Evolutionary conservation across 1,140 invertebrate species (phyloP), one percentile per base, ranked within the genome.

Genomic region (Drosophila bifasciata): DNA sequence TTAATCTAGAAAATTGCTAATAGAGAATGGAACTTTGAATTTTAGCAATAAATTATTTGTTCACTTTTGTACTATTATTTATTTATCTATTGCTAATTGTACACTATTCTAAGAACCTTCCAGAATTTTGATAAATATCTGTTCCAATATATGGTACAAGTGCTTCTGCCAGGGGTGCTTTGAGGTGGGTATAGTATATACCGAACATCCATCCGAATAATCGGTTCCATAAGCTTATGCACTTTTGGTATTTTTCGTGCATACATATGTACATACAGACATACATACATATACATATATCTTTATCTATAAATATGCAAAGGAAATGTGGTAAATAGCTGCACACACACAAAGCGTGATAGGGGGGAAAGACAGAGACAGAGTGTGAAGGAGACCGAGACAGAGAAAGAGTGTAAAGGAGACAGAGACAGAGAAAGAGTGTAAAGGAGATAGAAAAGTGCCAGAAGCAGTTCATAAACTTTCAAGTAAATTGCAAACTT

Each of bases 401-500:
- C 19, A 21, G 19, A 21, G 19, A 21, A 21, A 21, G 19, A 21
- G 19, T 21, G 58, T 1, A 3, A 43, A 19, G 36, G 19, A 39
- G 46, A 21, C 19, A 21, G 19, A 46, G n/a, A 21, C 5, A n/a
- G 5, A 21, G 21, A 28, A 28, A 28, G 5, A 16, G 28, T 32
- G 28, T 32, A 9, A 51, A 15, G 17, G 57, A 6, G n/a, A 43
- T n/a, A 16, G 25, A 16, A 44, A 32, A n/a, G 39, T 17, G 16
- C 56, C 44, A 19, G n/a, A 39, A 46, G 70, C 70, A 73, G 69
- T 73, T 74, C 70, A 73, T 73, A 73, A 73, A 73, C 51, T 73
- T 73, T 73, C 70, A 60, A 73, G 70, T 73, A 73, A 73, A 73
- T 73, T 73, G 70, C 69, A 73, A 73, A 73, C 70, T 73, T 73